A percentile compares a stretch with the other conserved stretches of the same genome.
These are phyloP conservation scores for Zoanthus sociatus DNA, from an alignment of 92 coral and sea anemone species.

Conservation along the genomic window DNA sequence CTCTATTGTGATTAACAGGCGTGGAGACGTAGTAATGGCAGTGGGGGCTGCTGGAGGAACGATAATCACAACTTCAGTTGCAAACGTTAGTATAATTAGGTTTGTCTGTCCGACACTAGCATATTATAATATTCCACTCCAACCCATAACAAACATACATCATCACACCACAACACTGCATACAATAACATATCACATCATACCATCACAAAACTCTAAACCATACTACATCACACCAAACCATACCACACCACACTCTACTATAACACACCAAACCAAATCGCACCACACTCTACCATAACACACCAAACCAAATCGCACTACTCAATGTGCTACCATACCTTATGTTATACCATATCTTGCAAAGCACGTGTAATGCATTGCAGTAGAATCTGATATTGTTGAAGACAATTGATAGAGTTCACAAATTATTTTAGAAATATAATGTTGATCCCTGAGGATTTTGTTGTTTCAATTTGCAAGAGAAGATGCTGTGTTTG, in stretches of 20 bases:
- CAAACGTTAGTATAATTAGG: slow-evolving; percentile 70
- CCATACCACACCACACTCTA: neutral
- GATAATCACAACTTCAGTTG: slow-evolving; percentile 95
- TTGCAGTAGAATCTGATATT: no score
- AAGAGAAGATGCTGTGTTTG: no score
- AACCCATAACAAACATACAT: neutral
- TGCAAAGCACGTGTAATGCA: no score
- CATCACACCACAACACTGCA: neutral
- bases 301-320: no score
- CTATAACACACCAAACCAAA: neutral
- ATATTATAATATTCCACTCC: neutral
- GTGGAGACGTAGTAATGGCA: slow-evolving; percentile 87
- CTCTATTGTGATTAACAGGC: slow-evolving; percentile 82
- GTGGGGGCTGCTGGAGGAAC: slow-evolving; percentile 98
- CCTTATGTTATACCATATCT: no score
- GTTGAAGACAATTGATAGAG: no score
- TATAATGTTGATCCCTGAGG: no score
- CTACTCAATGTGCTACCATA: no score
- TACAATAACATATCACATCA: neutral
- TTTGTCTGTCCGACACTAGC: neutral
- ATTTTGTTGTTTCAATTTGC: no score
- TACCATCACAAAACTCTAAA: neutral
- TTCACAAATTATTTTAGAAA: no score
- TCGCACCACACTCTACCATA: neutral
- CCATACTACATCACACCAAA: neutral